Percentiles rank a stretch among this genome's conserved stretches.
These are phyloP conservation scores for Volucella inanis DNA, from an alignment of 2,888 invertebrate species.

Conservation along the genomic window DNA sequence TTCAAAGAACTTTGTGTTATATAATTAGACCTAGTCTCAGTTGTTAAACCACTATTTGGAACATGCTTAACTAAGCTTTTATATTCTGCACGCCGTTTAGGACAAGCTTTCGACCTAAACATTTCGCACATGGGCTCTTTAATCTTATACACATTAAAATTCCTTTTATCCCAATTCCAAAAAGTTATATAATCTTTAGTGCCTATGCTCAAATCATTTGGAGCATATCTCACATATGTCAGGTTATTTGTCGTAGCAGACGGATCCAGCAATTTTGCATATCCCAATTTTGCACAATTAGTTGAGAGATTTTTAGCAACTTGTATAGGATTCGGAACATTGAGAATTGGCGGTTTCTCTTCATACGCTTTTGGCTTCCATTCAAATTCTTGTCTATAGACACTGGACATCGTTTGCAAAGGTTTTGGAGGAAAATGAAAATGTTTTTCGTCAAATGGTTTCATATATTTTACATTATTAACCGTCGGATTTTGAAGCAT, in stretches of 20 bases:
- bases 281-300: constrained; percentile 78
- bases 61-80: constrained; percentile 77
- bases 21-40: constrained; percentile 79
- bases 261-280: constrained; percentile 79
- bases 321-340: constrained; percentile 74
- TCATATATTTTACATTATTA: constrained; percentile 76
- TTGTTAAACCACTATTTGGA: constrained; percentile 79
- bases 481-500: constrained; percentile 2
- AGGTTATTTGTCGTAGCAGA: constrained; percentile 80
- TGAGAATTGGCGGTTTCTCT: not conserved
- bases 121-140: constrained; percentile 78
- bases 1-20: constrained; percentile 15
- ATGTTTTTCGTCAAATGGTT: constrained; percentile 78
- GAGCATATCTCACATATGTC: constrained; percentile 76
- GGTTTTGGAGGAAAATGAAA: constrained; percentile 78
- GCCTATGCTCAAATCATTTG: constrained; percentile 77
- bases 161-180: constrained; percentile 80
- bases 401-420: constrained; percentile 77
- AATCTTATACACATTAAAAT: constrained; percentile 52
- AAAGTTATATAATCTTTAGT: constrained; percentile 80
- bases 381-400: constrained; percentile 77
- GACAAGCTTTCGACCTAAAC: constrained; percentile 73
- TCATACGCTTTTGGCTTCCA: constrained; percentile 65
- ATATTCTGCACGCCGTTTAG: constrained; percentile 78
- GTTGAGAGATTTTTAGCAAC: constrained; percentile 75